Percentiles rank a stretch among this genome's conserved stretches.
Evolutionary conservation across 1,140 invertebrate genomes (phyloP).

Genomic region (Drosophila nebulosa): DNA sequence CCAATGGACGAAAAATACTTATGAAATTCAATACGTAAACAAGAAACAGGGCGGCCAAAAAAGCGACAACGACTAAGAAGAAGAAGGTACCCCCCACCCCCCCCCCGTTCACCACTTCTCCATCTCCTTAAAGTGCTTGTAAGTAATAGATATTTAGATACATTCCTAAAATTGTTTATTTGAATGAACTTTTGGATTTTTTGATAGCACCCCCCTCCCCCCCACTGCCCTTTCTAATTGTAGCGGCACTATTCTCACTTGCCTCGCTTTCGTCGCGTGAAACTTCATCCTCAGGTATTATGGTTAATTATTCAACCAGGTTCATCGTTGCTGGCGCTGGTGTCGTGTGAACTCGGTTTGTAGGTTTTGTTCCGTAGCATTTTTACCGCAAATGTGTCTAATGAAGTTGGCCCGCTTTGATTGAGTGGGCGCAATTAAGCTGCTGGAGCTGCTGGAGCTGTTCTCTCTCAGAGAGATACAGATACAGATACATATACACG

Average conservation of each 20-base stretch:
- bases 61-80: slow-evolving; percentile 26
- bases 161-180: too few species aligned
- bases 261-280: not conserved
- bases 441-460: slow-evolving; percentile 10
- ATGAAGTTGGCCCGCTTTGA: slow-evolving; percentile 78
- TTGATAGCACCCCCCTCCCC: too few species aligned
- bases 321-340: slow-evolving; percentile 21
- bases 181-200: too few species aligned
- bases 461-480: slow-evolving; percentile 3
- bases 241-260: not conserved
- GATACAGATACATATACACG: slow-evolving; percentile 7
- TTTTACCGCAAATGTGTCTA: slow-evolving; percentile 79
- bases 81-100: too few species aligned
- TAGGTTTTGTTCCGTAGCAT: slow-evolving; percentile 54
- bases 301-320: slow-evolving; percentile 65
- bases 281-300: not conserved
- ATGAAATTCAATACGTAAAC: slow-evolving; percentile 61
- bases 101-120: too few species aligned
- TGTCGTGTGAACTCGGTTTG: slow-evolving; percentile 76
- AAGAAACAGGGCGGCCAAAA: slow-evolving; percentile 43
- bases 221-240: not conserved
- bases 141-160: too few species aligned
- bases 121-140: too few species aligned
- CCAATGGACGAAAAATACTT: slow-evolving; percentile 39
- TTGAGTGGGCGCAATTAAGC: slow-evolving; percentile 76